Conservation (phyloP, 30 jellyfish, hydroid and myxozoan genomes). For the Aurelia sp. region DNA sequence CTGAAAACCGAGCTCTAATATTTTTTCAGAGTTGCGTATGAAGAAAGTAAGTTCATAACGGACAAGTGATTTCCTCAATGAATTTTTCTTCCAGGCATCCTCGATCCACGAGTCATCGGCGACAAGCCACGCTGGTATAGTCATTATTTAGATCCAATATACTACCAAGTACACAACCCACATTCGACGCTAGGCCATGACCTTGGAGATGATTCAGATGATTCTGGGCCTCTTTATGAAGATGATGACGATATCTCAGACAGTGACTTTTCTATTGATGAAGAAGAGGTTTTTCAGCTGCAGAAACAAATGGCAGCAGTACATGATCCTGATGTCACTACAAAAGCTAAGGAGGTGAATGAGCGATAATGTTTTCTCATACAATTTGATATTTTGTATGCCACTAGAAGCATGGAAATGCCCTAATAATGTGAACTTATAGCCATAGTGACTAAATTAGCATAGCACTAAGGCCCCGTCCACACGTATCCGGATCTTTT, state of each 20-base stretch:
- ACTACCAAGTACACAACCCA: constrained; percentile 93
- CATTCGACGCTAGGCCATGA: constrained; percentile 90
- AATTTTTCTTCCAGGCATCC: constrained; percentile 42
- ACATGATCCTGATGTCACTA: constrained; percentile 11
- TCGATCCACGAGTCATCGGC: constrained; percentile 86
- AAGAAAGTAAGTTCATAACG: too few species aligned
- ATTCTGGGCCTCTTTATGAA: constrained; percentile 75
- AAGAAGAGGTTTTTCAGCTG: constrained; percentile 39
- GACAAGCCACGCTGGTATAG: constrained; percentile 97
- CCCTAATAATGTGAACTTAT: too few species aligned
- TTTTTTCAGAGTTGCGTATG: too few species aligned
- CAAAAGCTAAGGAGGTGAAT: constrained; percentile 38
- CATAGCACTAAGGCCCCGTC: too few species aligned
- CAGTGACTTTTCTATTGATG: constrained; percentile 57
- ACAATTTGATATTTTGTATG: background rate
- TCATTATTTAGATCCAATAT: constrained; percentile 87
- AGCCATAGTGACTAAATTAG: too few species aligned
- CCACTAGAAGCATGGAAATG: too few species aligned
- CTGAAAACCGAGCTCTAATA: too few species aligned
- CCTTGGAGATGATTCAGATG: constrained; percentile 85
- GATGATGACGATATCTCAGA: constrained; percentile 62
- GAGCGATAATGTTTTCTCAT: too few species aligned
- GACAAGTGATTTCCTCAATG: too few species aligned
- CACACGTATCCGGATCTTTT: too few species aligned
- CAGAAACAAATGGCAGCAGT: constrained; percentile 18